These are phyloP conservation scores for Hydrolagus affinis DNA, from an alignment of 2,113 vertebrate species.

Conservation along the genomic window DNA sequence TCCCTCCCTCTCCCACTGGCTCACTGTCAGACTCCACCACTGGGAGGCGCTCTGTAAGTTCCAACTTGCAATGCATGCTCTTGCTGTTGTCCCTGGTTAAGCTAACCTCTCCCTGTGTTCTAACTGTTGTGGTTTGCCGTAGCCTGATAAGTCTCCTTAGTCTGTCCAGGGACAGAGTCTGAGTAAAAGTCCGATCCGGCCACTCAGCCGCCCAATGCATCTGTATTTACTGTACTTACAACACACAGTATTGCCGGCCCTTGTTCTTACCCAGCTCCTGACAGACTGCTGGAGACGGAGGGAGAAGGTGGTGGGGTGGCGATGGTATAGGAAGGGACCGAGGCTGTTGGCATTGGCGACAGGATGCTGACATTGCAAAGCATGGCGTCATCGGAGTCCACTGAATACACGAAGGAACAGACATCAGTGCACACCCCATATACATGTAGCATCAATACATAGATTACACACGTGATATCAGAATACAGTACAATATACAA, in stretches of 20 bases:
- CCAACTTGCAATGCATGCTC: too few relatives aligned
- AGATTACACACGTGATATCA: not conserved
- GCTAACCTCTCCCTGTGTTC: too few relatives aligned
- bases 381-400: constrained; percentile 79
- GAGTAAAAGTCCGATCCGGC: too few relatives aligned
- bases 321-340: constrained; percentile 53
- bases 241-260: not conserved
- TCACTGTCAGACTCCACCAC: too few relatives aligned
- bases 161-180: too few relatives aligned
- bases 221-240: too few relatives aligned
- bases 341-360: constrained; percentile 57
- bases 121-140: too few relatives aligned
- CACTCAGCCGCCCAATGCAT: too few relatives aligned
- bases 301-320: constrained; percentile 78
- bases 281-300: constrained; percentile 71
- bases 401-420: constrained; percentile 42
- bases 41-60: too few relatives aligned
- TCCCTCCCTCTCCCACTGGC: too few relatives aligned
- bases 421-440: not conserved
- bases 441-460: not conserved
- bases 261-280: constrained; percentile 61
- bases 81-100: too few relatives aligned
- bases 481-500: not conserved
- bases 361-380: constrained; percentile 64
- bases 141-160: too few relatives aligned